Evolutionary conservation across 2,888 invertebrate genomes (phyloP).

Genomic region (Diarsia brunnea): DNA sequence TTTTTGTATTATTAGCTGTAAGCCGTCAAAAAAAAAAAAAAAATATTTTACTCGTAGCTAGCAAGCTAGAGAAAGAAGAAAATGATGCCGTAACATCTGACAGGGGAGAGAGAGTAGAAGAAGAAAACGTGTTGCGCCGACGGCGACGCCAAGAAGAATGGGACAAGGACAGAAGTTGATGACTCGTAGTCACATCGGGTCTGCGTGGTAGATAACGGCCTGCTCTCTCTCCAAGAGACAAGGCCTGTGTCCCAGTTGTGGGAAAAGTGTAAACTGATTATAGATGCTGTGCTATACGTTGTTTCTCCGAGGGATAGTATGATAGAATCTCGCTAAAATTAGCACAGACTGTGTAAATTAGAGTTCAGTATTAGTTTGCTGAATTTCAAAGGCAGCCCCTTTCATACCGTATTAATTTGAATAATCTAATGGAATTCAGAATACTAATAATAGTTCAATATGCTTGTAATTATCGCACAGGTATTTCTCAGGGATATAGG

Average conservation of each 20-base stretch:
- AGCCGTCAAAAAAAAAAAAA: no score
- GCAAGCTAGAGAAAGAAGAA: no score
- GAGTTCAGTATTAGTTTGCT: slow-evolving; percentile 6
- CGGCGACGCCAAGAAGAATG: no score
- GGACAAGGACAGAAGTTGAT: no score
- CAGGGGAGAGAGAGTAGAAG: no score
- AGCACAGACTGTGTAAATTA: slow-evolving; percentile 27
- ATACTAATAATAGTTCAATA: slow-evolving; percentile 19
- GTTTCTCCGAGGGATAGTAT: no score
- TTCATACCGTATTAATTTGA: slow-evolving; percentile 43
- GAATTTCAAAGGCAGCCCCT: slow-evolving; percentile 26
- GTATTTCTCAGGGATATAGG: background rate
- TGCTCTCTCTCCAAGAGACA: background rate
- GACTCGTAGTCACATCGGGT: no score
- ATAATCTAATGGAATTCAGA: slow-evolving; percentile 41
- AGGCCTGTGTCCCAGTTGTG: background rate
- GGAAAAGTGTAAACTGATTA: background rate
- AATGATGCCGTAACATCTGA: no score
- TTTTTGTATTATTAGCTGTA: no score
- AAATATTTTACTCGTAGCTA: no score
- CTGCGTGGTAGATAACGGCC: background rate
- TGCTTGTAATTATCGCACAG: slow-evolving; percentile 12
- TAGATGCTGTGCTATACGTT: background rate
- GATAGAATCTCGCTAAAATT: background rate
- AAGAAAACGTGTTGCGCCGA: no score